Base-by-base conservation (phyloP, 2,888 invertebrate genomes). In the Oligia strigilis region DNA sequence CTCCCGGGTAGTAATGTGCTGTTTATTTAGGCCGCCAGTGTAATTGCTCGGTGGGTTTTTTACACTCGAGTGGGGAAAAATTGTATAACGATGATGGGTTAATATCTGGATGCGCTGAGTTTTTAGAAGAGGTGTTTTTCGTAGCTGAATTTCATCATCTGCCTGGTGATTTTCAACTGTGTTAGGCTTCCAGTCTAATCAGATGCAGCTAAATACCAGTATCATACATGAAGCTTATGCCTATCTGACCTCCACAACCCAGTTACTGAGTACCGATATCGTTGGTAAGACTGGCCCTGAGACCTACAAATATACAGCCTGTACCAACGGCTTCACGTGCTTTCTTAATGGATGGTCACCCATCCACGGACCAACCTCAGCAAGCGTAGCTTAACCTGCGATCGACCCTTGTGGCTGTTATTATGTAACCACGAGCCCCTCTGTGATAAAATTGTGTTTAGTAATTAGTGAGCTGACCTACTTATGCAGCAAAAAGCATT, bases 21-120 rank as follows among this genome's bases (percentile, higher is more conserved):
- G 74, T 83, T 89, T 84, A 82, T 86, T 87, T 89, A 84, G 79
- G 82, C 72, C 64, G 43, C 65, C 64, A 70, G 80, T 80, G 69
- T 83, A 80, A 77, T 86, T 80, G 67, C 46, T 76, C 9, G 6
- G 14, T 23, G 29, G 58, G 49, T 72, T 76, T 86, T 82, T 77
- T 66, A 73, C 58, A 69, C 58, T 73, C n/a, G 46, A 17, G 65
- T 46, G 23, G 2, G 19, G 29, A 69, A 72, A 64, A 52, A 29
- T 46, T 49, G 23, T 4, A 1, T 46, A n/a, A 73, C 40, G 64
- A 2, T 46, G 14, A 73, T 55, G 64, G 4, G 55, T 73, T 74
- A 55, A 71, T 74, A 62, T 40, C 0, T n/a, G 40, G 23, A 4
- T 46, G n/a, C 40, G 4, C 23, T 13, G 14, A 52, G 49, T 60